Base-by-base conservation (phyloP, 2,797 vertebrate species). In the Aphelocoma californica region DNA sequence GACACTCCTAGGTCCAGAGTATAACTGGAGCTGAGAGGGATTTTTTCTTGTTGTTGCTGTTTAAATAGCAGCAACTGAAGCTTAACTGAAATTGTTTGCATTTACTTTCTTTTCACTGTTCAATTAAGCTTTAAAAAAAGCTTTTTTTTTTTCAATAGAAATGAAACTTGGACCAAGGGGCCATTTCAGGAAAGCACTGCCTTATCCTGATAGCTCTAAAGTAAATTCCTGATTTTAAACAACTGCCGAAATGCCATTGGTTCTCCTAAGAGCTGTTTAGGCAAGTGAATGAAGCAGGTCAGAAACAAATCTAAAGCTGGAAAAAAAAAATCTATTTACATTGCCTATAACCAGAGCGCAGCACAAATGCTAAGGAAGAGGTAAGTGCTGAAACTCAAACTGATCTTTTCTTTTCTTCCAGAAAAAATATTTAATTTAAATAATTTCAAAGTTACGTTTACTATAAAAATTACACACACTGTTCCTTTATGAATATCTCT, bases 1-100 rank as follows among this genome's bases (percentile, higher is more conserved):
- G 57, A 38, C 31, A 40, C 53, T 61, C 58, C 57, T 71, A 70
- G 67, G 31, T 26, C 15, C 36, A 38, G 18, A 62, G 13, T 38
- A 28, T 20, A 73, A n/a, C 67, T 82, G 71, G 67, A 51, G 9
- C 45, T 50, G 34, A 71, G 89, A 54, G 18, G 19, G 21, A 12
- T 48, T 74, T 60, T 83, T 91, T 53, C 10, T 40, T 31, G 6
- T 56, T 42, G 20, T 45, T 51, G n/a, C 58, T 77, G 18, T 84
- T 90, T 90, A 48, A 93, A 92, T 66, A 95, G 34, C 38, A 92
- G 47, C 61, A 88, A 31, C 53, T 85, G 72, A 87, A 73, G 57
- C 38, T 82, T 67, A 67, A 60, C 78, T 77, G 66, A 60, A 73
- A 53, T 64, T 78, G 67, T 89, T 88, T 90, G 51, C 62, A 31